These are phyloP conservation scores for Melanotaenia maccullochi DNA, from an alignment of 2,797 vertebrate species.

Conservation along the genomic window DNA sequence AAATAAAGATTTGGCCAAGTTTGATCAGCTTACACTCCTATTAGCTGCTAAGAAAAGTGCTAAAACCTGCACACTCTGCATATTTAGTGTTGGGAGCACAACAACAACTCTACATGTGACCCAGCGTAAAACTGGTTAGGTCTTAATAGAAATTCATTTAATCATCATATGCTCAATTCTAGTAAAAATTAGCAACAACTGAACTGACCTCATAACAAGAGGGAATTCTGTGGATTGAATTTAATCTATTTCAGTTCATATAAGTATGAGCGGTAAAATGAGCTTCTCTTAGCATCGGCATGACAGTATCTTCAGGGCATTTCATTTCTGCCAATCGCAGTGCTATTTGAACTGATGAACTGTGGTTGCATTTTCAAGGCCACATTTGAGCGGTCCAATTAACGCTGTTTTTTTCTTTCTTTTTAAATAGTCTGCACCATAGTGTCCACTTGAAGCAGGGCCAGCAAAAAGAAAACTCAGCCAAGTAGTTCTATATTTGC, in stretches of 20 bases:
- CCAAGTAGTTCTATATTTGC: slow-evolving; percentile 48
- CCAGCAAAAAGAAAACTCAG: slow-evolving; percentile 20
- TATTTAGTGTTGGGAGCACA: neutral
- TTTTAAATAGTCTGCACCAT: slow-evolving; percentile 5
- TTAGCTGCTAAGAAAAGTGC: neutral
- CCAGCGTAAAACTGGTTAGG: neutral
- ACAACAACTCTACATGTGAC: neutral
- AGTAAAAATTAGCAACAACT: neutral
- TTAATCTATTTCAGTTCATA: neutral
- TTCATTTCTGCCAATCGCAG: slow-evolving; percentile 22
- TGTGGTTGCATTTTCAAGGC: slow-evolving; percentile 24
- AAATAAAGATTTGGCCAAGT: neutral
- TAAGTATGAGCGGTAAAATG: slow-evolving; percentile 1
- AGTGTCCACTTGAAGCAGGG: slow-evolving; percentile 14
- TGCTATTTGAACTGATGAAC: slow-evolving; percentile 19
- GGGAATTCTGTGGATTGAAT: neutral
- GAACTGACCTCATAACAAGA: neutral
- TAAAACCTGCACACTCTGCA: neutral
- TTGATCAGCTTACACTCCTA: neutral
- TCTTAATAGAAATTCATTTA: neutral
- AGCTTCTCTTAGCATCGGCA: slow-evolving; percentile 8
- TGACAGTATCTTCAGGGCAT: slow-evolving; percentile 4
- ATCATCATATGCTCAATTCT: neutral
- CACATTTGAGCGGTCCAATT: slow-evolving; percentile 35
- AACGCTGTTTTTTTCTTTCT: slow-evolving; percentile 14